Evolutionary conservation across 2,797 vertebrate species (phyloP), one percentile per base, ranked within the genome.

Genomic region (Oryzias dopingdopingensis): DNA sequence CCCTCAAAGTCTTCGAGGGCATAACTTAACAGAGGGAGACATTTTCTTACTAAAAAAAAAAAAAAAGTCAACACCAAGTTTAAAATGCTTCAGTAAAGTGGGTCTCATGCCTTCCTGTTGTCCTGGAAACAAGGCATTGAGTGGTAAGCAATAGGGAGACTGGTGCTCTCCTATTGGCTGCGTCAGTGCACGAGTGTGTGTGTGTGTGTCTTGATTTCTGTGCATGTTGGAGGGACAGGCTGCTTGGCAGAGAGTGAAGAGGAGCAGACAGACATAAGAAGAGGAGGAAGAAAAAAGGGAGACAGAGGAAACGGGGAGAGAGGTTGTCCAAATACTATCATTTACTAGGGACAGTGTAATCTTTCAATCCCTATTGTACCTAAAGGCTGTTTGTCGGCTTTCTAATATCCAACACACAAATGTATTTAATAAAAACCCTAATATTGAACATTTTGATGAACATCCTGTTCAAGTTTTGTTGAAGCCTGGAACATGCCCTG

Each of bases 81-180:
- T 83, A 81, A 89, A 87, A 89, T 77, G 82, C 83, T 88, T 59
- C 83, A 87, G 69, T 82, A 83, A 90, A 91, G 88, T 87, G 89
- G 91, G 87, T 89, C 89, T 91, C 86, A 89, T 90, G 90, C 87
- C 86, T 91, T 82, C 84, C 88, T 85, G 92, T 93, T 87, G 90
- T 91, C 92, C 88, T 91, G 89, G 90, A 86, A 92, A 93, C 92
- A 90, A 89, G 88, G 84, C 85, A 79, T 82, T 90, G 91, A 93
- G 91, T 91, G 90, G 91, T 89, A 91, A 90, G 89, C 86, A 87
- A 91, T 89, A 86, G 90, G 89, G 89, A 89, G 88, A 92, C 86
- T 89, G 81, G 86, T 80, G 79, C 72, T 80, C 67, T 89, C 83
- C 82, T 85, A 93, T 92, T 93, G 92, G 91, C 87, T 91, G 85